A percentile compares a stretch with the other conserved stretches of the same genome.
These are phyloP conservation scores for Athripsodes cinereus DNA, from an alignment of 2,888 invertebrate species.

Conservation along the genomic window DNA sequence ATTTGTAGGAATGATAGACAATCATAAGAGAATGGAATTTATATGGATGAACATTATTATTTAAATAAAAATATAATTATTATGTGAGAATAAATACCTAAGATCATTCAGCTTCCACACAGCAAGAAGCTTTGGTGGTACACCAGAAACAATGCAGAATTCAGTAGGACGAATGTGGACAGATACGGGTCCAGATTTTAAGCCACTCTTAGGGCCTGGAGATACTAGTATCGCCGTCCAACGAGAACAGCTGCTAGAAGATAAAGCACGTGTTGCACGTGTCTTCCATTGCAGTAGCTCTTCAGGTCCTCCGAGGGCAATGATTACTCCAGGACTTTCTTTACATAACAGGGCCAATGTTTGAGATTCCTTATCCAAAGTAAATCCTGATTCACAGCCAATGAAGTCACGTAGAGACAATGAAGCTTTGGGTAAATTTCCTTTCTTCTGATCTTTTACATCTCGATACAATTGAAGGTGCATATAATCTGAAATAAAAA, in stretches of 20 bases:
- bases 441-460: constrained; percentile 80
- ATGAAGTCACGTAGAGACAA: constrained; percentile 82
- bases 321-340: constrained; percentile 77
- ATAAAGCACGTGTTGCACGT: constrained; percentile 11
- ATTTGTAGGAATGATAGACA: no score
- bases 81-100: constrained; percentile 33
- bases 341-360: constrained; percentile 78
- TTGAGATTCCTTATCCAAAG: constrained; percentile 84
- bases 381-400: constrained; percentile 82
- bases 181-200: constrained; percentile 70
- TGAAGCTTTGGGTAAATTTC: constrained; percentile 82
- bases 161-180: constrained; percentile 78
- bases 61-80: no score
- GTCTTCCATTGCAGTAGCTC: constrained; percentile 81
- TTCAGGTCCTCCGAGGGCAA: constrained; percentile 84
- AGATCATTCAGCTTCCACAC: constrained; percentile 53
- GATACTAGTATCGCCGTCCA: constrained; percentile 6
- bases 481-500: constrained; percentile 89
- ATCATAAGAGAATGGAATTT: no score
- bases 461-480: constrained; percentile 85
- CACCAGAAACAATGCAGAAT: constrained; percentile 72
- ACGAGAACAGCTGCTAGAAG: neutral
- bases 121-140: constrained; percentile 72
- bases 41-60: no score
- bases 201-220: constrained; percentile 36